phyloP scores from a whole-genome alignment of 2,888 invertebrate species.

The Ceraclea dissimilis region DNA sequence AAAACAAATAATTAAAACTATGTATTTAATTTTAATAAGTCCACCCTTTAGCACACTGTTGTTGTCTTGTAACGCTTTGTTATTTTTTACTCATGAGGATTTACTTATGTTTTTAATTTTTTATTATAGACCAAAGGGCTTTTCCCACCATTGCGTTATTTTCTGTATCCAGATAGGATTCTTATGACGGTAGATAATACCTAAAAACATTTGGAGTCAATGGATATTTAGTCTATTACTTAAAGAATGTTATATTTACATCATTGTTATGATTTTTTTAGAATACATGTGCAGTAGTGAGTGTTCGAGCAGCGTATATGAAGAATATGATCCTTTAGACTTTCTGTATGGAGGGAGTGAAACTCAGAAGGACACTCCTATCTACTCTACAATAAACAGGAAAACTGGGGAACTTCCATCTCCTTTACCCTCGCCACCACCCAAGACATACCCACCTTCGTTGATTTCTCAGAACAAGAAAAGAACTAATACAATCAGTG shows the following conservation, averaged over 20 bases:
- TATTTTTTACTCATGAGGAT: no score
- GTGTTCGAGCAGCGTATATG: slow-evolving; percentile 43
- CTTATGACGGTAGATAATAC: no score
- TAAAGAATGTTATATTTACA: no score
- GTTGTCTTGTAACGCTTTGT: not conserved
- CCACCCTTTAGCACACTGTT: not conserved
- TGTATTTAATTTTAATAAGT: not conserved
- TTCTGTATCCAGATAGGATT: no score
- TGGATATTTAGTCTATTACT: no score
- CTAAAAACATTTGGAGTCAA: no score
- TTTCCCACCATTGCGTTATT: no score
- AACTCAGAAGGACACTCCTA: slow-evolving; percentile 38
- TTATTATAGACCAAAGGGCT: no score
- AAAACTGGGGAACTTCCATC: slow-evolving; percentile 23
- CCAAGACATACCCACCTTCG: slow-evolving; percentile 37
- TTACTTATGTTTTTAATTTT: no score
- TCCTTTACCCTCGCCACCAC: slow-evolving; percentile 43
- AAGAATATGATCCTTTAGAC: slow-evolving; percentile 46
- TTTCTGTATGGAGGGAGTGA: slow-evolving; percentile 46
- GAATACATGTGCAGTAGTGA: slow-evolving; percentile 41
- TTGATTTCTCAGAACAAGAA: slow-evolving; percentile 30
- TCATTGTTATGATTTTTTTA: no score
- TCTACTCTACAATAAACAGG: slow-evolving; percentile 40
- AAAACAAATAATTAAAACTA: no score
- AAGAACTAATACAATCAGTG: slow-evolving; percentile 35